Conservation (phyloP, 2,888 invertebrate genomes). For the Cheilosia grossa region DNA sequence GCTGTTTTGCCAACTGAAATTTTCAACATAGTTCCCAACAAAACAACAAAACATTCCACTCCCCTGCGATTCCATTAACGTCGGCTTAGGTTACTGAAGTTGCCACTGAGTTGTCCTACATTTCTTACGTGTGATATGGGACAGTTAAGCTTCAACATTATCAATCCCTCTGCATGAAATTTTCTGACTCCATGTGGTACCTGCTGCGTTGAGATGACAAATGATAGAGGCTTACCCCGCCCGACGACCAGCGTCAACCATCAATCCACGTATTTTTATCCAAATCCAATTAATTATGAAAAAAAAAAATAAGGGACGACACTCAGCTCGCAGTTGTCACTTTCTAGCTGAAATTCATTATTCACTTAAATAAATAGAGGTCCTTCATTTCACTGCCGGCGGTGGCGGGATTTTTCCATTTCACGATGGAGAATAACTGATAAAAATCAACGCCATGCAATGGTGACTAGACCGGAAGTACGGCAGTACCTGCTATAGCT, state of each 20-base stretch:
- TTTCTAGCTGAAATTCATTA: constrained; percentile 71
- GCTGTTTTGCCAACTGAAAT: no score
- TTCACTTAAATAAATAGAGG: constrained; percentile 71
- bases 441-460: constrained; percentile 65
- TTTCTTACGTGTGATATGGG: constrained; percentile 33
- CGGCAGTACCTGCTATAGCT: constrained; percentile 49
- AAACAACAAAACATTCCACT: background rate
- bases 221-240: constrained; percentile 59
- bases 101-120: constrained; percentile 34
- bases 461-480: constrained; percentile 71
- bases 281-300: constrained; percentile 72
- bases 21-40: background rate
- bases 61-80: constrained; percentile 38
- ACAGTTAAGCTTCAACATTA: constrained; percentile 37
- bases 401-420: background rate
- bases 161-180: constrained; percentile 12
- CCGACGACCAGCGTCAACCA: constrained; percentile 58
- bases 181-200: constrained; percentile 54
- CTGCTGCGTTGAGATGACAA: constrained; percentile 73
- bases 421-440: constrained; percentile 47
- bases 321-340: constrained; percentile 64
- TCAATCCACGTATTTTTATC: constrained; percentile 72
- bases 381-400: constrained; percentile 37
- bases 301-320: constrained; percentile 45
- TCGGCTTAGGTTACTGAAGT: constrained; percentile 57